Evolutionary conservation across 2,113 vertebrate genomes (phyloP), one percentile per base, ranked within the genome.

Genomic region (Phylloscopus trochilus): DNA sequence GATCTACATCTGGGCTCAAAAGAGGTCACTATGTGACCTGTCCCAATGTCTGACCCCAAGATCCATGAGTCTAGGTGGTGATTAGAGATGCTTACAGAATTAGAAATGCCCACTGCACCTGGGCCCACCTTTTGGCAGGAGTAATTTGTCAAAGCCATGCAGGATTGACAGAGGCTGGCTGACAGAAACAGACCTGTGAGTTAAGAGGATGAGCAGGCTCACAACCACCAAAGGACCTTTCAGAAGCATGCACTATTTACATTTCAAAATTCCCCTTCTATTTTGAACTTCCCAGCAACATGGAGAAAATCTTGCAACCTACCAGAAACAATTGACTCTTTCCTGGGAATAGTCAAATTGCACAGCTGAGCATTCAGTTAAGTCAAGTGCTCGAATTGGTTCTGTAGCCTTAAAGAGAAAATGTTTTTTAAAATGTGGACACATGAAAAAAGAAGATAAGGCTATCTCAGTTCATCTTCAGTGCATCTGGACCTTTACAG

Each of bases 271-370:
- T 84, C 35, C 24, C 43, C 15, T 37, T 60, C 39, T 87, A 77
- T 63, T 89, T 17, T 51, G 47, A 56, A 19, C 24, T 72, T 81
- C 14, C 28, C 44, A 78, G 59, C 24, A 56, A 74, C 28, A 33
- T 27, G 15, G 15, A 87, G 9, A 59, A 87, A 80, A 37, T 31
- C 53, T 35, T 72, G 72, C n/a, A 53, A 92, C 98, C 98, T 97
- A 99, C 99, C 99, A 99, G 96, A 99, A 99, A 93, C 99, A 99
- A 97, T 99, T 99, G 67, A 99, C 98, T 93, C 96, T 98, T 74
- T 99, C 98, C 94, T 99, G 99, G 74, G 99, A 99, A 83, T 99
- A 99, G 96, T 99, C 99, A 87, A 99, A 99, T 84, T 99, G 99
- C 41, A 99, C 98, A 4, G 99, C 99, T 26, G 99, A 99, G 79